Evolutionary conservation across 2,797 vertebrate species (phyloP).

Genomic region (Halcyon badia): DNA sequence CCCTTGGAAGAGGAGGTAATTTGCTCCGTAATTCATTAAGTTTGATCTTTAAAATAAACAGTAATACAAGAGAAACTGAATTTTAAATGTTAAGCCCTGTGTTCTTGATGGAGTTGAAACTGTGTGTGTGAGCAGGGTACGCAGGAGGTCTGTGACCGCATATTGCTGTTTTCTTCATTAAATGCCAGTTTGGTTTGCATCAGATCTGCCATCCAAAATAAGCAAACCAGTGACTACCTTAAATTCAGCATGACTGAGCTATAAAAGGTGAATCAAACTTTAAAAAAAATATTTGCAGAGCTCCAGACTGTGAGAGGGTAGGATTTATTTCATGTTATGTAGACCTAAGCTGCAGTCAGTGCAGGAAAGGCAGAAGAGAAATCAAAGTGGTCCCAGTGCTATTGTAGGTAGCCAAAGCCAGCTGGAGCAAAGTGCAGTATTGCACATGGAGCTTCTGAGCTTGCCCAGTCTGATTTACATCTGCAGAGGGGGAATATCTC

Average conservation of each 20-base stretch:
- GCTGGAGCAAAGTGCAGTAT: neutral
- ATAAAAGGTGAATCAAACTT: constrained; percentile 50
- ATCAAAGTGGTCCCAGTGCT: neutral
- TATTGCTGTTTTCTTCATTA: constrained; percentile 22
- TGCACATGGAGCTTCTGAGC: neutral
- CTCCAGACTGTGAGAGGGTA: constrained; percentile 9
- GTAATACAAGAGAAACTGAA: neutral
- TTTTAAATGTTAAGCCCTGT: constrained; percentile 19
- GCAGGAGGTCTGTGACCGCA: neutral
- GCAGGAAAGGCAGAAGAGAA: constrained; percentile 8
- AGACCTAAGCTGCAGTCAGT: neutral
- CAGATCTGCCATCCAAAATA: constrained; percentile 24
- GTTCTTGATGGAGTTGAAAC: constrained; percentile 3
- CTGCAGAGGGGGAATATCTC: constrained; percentile 25
- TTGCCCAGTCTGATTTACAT: constrained; percentile 19
- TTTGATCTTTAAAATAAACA: constrained; percentile 24
- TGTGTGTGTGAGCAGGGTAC: neutral
- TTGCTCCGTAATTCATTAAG: neutral
- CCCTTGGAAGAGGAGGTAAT: constrained; percentile 17
- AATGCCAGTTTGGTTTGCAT: constrained; percentile 13
- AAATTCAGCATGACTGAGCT: constrained; percentile 33
- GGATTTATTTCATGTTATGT: neutral
- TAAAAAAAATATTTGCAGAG: constrained; percentile 32
- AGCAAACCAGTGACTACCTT: constrained; percentile 8
- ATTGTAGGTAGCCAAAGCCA: constrained; percentile 10